phyloP scores from a whole-genome alignment of 2,888 invertebrate species.

The Synergus laeviventris region DNA sequence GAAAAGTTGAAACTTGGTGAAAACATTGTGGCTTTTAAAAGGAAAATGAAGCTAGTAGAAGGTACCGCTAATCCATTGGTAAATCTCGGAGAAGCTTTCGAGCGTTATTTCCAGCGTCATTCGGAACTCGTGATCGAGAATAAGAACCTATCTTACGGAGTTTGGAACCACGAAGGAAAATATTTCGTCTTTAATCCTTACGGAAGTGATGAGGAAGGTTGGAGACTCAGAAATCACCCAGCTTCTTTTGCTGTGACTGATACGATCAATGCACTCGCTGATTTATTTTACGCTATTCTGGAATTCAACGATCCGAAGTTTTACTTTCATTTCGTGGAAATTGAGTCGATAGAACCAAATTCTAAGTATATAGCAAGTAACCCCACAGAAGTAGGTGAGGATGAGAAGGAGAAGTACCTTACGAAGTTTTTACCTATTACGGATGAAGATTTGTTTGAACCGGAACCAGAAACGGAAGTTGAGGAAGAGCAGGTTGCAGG shows the following conservation, averaged over 20 bases:
- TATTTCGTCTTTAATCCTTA: constrained; percentile 71
- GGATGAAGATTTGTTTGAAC: constrained; percentile 61
- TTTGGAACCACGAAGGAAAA: constrained; percentile 63
- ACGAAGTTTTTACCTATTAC: constrained; percentile 69
- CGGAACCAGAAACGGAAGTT: constrained; percentile 32
- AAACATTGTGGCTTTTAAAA: constrained; percentile 57
- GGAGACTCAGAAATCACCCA: constrained; percentile 60
- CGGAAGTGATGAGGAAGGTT: constrained; percentile 67
- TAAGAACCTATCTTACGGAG: constrained; percentile 63
- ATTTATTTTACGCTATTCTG: constrained; percentile 64
- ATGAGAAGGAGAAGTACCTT: constrained; percentile 53
- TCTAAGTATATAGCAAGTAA: constrained; percentile 54
- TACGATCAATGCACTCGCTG: constrained; percentile 62
- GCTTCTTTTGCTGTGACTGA: constrained; percentile 63
- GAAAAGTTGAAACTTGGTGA: constrained; percentile 60
- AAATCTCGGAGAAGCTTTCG: constrained; percentile 69
- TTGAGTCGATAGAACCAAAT: constrained; percentile 62
- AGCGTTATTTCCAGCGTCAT: constrained; percentile 65
- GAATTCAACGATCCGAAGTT: constrained; percentile 67
- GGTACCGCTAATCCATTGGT: constrained; percentile 67
- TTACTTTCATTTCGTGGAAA: constrained; percentile 61
- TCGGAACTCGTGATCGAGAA: constrained; percentile 67
- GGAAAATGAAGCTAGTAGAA: constrained; percentile 57
- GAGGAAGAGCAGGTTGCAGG: constrained; percentile 41
- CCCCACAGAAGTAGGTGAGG: constrained; percentile 52